A percentile compares a stretch with the other conserved stretches of the same genome.
Evolutionary conservation across 30 jellyfish, hydroid and myxozoan genomes (phyloP).

Genomic region (Catostylus mosaicus): DNA sequence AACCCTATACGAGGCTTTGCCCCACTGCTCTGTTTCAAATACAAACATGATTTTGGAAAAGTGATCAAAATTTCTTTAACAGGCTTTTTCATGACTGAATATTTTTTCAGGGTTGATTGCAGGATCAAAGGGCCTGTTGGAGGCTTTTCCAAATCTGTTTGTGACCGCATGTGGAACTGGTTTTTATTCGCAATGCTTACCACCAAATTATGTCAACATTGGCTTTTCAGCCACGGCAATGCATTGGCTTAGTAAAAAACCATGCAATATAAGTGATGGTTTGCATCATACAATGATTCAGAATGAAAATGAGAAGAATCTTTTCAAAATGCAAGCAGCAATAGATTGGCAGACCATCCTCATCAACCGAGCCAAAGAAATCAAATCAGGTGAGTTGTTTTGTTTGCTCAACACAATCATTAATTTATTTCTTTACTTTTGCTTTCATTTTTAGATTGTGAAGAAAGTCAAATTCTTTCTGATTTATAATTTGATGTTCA

Average conservation of each 20-base stretch:
- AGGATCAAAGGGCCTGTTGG: slow-evolving; percentile 39
- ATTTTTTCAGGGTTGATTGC: slow-evolving; percentile 61
- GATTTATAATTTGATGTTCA: too few relatives aligned
- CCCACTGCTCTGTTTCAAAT: too few relatives aligned
- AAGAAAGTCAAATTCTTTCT: too few relatives aligned
- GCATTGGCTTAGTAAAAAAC: slow-evolving; percentile 79
- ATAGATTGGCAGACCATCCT: slow-evolving; percentile 74
- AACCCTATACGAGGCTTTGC: too few relatives aligned
- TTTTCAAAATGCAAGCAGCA: slow-evolving; percentile 68
- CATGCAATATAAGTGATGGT: slow-evolving; percentile 63
- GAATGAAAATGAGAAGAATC: slow-evolving; percentile 17
- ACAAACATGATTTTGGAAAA: too few relatives aligned
- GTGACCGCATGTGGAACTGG: slow-evolving; percentile 70
- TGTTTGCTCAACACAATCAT: too few relatives aligned
- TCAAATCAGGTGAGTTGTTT: slow-evolving; percentile 48
- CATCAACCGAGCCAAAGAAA: slow-evolving; percentile 63
- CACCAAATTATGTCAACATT: slow-evolving; percentile 54
- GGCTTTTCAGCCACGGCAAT: slow-evolving; percentile 74
- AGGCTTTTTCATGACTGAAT: too few relatives aligned
- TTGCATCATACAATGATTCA: slow-evolving; percentile 57
- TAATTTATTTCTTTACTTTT: too few relatives aligned
- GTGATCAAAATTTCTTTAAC: too few relatives aligned
- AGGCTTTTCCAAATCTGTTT: slow-evolving; percentile 35
- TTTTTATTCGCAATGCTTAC: slow-evolving; percentile 73
- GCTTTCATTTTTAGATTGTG: too few relatives aligned